These are phyloP conservation scores for Pelagia noctiluca DNA, from an alignment of 30 jellyfish, hydroid and myxozoan species.

Conservation along the genomic window DNA sequence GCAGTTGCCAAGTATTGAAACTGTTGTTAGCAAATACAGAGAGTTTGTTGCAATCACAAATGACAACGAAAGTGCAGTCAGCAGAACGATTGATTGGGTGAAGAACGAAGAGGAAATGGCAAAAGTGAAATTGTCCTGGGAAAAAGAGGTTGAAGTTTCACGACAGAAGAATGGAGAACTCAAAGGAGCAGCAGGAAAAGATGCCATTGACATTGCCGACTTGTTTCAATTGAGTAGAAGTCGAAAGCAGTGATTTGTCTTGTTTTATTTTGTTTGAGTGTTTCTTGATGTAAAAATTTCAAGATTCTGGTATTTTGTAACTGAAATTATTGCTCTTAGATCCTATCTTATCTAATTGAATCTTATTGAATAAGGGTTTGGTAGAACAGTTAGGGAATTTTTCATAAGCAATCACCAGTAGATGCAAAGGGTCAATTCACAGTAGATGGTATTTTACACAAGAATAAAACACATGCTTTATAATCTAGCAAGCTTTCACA, in stretches of 20 bases:
- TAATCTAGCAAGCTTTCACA: too few species aligned
- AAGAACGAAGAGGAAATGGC: constrained; percentile 37
- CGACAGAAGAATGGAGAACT: neutral
- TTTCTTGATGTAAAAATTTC: neutral
- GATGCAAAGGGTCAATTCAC: too few species aligned
- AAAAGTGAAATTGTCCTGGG: constrained; percentile 47
- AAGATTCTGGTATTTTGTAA: neutral
- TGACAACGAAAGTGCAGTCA: constrained; percentile 50
- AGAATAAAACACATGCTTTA: too few species aligned
- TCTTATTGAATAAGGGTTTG: too few species aligned
- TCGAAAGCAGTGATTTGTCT: neutral
- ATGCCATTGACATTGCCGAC: constrained; percentile 41
- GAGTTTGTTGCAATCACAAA: neutral
- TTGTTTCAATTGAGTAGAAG: constrained; percentile 23
- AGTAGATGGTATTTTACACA: too few species aligned
- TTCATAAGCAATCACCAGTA: too few species aligned
- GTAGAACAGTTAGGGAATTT: too few species aligned
- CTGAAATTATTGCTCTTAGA: too few species aligned
- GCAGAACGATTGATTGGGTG: constrained; percentile 38
- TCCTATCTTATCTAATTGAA: too few species aligned
- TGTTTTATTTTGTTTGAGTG: neutral
- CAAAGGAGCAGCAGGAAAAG: neutral
- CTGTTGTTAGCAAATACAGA: constrained; percentile 25
- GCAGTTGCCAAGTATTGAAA: constrained; percentile 39
- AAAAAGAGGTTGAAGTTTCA: constrained; percentile 15